Evolutionary conservation across 1,140 invertebrate species (phyloP), one percentile per base, ranked within the genome.

Genomic region (Cyclina sinensis): DNA sequence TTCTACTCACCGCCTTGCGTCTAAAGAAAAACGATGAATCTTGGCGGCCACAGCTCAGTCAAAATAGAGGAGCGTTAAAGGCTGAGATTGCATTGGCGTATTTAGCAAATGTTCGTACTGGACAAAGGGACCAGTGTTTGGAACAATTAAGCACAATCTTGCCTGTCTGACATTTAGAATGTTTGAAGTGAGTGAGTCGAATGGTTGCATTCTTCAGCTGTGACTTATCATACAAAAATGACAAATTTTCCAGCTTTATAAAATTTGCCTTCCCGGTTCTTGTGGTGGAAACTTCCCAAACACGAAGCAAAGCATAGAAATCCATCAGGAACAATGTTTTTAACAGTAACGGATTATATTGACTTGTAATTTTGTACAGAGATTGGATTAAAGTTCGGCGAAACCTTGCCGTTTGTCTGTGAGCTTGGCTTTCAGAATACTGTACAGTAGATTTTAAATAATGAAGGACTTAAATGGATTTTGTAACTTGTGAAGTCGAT

Each of bases 391-490:
- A 18, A 16, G 51, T 5, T 2, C 1, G 37, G 21, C 46, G 18
- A 84, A 39, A 48, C 57, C 57, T 16, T 35, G 12, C 1, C 81
- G 32, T 62, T 48, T 68, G 39, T 84, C 81, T 24, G 59, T 4
- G 3, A 37, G 11, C 39, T 21, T 3, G n/a, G 24, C 5, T 18
- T 14, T 62, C 11, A n/a, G 12, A 7, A 39, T 4, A 43, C 80
- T 43, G 27, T 68, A 57, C 21, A 83, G 30, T 1, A 84, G 59
- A 27, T 84, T 84, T 32, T 73, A 7, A 27, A 85, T 35, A 54
- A 85, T 48, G 32, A 74, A 85, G 18, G 65, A 35, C 30, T 85
- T 37, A 16, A 46, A 54, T 9, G 83, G 83, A 51, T 73, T 35
- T 7, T 24, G 46, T 0, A 51, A 57, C n/a, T 32, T 70, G 9